A percentile compares a stretch with the other conserved stretches of the same genome.
These are phyloP conservation scores for Wasmannia auropunctata DNA, from an alignment of 1,140 invertebrate genomes.

Conservation along the genomic window DNA sequence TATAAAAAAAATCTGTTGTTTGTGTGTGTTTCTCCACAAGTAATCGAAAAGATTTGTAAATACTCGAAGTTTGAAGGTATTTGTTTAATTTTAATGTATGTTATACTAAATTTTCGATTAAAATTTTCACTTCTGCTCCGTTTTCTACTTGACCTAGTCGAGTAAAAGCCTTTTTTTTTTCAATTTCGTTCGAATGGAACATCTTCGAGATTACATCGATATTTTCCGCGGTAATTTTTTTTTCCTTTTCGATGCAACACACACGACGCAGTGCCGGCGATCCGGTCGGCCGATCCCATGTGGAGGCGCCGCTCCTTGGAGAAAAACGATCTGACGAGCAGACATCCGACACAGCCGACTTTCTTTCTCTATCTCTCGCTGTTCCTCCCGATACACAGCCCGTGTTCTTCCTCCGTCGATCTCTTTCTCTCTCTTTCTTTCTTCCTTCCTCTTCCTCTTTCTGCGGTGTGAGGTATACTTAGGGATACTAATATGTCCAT, in stretches of 20 bases:
- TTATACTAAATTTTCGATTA: not conserved
- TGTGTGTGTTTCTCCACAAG: too few relatives aligned
- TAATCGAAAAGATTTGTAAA: not conserved
- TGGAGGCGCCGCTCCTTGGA: slow-evolving; percentile 60
- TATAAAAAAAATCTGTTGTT: not conserved
- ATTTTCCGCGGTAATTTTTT: slow-evolving; percentile 29
- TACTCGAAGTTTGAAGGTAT: not conserved
- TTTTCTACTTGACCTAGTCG: not conserved
- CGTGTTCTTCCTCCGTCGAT: not conserved
- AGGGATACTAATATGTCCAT: slow-evolving; percentile 46
- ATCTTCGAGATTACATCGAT: not conserved
- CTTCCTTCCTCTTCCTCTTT: not conserved
- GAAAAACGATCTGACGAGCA: slow-evolving; percentile 70
- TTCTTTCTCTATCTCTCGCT: slow-evolving; percentile 33
- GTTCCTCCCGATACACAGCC: slow-evolving; percentile 19
- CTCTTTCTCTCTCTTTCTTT: not conserved
- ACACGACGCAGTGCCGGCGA: slow-evolving; percentile 13
- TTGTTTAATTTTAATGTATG: not conserved
- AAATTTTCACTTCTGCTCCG: not conserved
- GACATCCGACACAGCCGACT: slow-evolving; percentile 66
- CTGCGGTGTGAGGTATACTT: slow-evolving; percentile 29
- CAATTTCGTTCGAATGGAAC: not conserved
- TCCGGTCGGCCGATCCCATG: slow-evolving; percentile 54
- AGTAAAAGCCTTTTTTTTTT: not conserved
- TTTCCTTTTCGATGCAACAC: not conserved